Percentiles rank a stretch among this genome's conserved stretches.
phyloP scores from a whole-genome alignment of 2,113 vertebrate genomes.

The Paramormyrops kingsleyae region DNA sequence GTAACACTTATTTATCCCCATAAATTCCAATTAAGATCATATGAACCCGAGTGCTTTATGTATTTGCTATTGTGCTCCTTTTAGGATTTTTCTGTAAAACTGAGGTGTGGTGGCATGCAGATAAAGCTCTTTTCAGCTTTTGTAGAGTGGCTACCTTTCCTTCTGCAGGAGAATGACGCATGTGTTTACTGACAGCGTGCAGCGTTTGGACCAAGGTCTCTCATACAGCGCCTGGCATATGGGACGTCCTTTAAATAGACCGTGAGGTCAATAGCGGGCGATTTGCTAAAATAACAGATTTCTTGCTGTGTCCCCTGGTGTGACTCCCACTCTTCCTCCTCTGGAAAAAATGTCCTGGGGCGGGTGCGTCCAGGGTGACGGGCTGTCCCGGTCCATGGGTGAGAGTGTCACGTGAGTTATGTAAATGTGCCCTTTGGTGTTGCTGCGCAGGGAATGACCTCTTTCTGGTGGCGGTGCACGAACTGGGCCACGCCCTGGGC shows the following conservation, averaged over 20 bases:
- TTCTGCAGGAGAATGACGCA: not conserved
- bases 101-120: not conserved
- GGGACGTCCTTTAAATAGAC: constrained; percentile 14
- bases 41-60: not conserved
- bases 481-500: constrained; percentile 87
- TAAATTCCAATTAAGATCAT: not conserved
- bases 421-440: not conserved
- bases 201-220: not conserved
- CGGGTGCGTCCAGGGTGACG: not conserved
- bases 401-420: not conserved
- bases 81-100: not conserved
- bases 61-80: not conserved
- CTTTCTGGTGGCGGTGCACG: constrained; percentile 92
- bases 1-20: not conserved
- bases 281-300: not conserved
- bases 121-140: not conserved
- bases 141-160: not conserved
- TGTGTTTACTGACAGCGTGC: constrained; percentile 4
- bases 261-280: not conserved
- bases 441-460: constrained; percentile 79
- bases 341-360: not conserved
- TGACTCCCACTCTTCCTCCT: not conserved
- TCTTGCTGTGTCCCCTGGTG: not conserved
- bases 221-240: constrained; percentile 10
- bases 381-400: not conserved